Conservation (phyloP, 2,888 invertebrate species). For the Drosophila multiciliata region DNA sequence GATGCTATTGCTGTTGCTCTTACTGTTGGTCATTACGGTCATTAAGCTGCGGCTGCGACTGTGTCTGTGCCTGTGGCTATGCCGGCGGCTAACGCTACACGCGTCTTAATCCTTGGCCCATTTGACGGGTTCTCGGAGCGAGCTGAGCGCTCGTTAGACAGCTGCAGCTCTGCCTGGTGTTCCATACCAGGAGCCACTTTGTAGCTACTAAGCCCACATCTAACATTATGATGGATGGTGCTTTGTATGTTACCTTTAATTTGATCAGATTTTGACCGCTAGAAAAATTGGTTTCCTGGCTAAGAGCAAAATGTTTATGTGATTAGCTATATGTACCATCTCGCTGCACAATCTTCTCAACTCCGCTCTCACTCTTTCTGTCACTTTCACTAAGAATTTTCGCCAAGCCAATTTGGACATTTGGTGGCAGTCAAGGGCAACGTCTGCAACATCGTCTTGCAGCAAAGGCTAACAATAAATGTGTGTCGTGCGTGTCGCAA, state of each 20-base stretch:
- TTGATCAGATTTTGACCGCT: slow-evolving; percentile 65
- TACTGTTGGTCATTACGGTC: slow-evolving; percentile 76
- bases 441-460: slow-evolving; percentile 17
- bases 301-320: background rate
- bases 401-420: slow-evolving; percentile 39
- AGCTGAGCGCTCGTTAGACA: slow-evolving; percentile 47
- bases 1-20: slow-evolving; percentile 45
- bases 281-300: slow-evolving; percentile 35
- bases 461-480: slow-evolving; percentile 50
- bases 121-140: slow-evolving; percentile 40
- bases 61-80: slow-evolving; percentile 22
- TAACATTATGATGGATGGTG: slow-evolving; percentile 67
- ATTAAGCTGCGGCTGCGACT: slow-evolving; percentile 63
- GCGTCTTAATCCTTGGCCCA: slow-evolving; percentile 71
- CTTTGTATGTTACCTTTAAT: slow-evolving; percentile 65
- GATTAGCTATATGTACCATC: slow-evolving; percentile 7
- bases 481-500: slow-evolving; percentile 73
- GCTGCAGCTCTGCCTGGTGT: slow-evolving; percentile 23
- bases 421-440: slow-evolving; percentile 54
- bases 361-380: slow-evolving; percentile 16
- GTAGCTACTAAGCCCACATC: slow-evolving; percentile 48
- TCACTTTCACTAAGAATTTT: slow-evolving; percentile 48
- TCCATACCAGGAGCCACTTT: slow-evolving; percentile 40
- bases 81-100: slow-evolving; percentile 57
- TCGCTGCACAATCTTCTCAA: background rate